phyloP scores from a whole-genome alignment of 2,113 vertebrate species.

The Gallinago media region DNA sequence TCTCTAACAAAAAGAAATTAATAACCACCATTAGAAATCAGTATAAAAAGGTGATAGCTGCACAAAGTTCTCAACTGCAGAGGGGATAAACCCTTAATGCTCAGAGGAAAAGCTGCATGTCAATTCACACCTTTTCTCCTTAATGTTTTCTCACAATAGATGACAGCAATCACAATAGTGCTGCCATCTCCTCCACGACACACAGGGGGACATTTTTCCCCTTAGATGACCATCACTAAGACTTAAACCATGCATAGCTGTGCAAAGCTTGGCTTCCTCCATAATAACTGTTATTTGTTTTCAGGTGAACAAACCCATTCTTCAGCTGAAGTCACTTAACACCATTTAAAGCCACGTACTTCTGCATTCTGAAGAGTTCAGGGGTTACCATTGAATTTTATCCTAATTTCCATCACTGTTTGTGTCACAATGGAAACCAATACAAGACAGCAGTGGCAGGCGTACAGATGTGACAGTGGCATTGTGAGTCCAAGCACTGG shows the following conservation, averaged over 20 bases:
- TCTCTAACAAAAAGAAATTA: not conserved
- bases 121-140: not conserved
- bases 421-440: not conserved
- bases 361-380: not conserved
- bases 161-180: not conserved
- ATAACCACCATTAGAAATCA: not conserved
- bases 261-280: not conserved
- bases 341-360: fast-evolving
- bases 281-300: not conserved
- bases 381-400: not conserved
- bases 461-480: fast-evolving
- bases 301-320: not conserved
- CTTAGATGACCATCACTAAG: not conserved
- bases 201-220: not conserved
- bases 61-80: not conserved
- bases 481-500: not conserved
- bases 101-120: not conserved
- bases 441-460: not conserved
- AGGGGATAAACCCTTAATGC: not conserved
- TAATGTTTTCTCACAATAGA: not conserved
- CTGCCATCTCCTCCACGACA: not conserved
- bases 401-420: not conserved
- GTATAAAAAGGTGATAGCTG: not conserved
- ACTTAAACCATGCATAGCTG: not conserved
- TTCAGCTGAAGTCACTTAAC: not conserved